phyloP scores from a whole-genome alignment of 2,888 invertebrate genomes.

The Xiphydria camelus region DNA sequence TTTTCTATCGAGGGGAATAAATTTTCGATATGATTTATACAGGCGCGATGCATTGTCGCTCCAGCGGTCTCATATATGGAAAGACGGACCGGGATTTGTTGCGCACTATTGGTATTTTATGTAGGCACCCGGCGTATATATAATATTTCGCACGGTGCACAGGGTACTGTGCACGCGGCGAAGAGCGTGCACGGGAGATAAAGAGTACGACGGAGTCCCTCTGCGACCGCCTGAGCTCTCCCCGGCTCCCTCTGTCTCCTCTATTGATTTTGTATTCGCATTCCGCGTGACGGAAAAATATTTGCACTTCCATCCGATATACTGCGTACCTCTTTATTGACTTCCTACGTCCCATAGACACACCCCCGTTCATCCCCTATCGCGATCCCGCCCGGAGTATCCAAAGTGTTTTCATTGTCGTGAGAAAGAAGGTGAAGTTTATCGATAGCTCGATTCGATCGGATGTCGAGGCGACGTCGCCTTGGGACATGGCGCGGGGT shows the following conservation, averaged over 20 bases:
- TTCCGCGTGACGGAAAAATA: slow-evolving; percentile 28
- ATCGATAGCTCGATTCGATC: too few relatives aligned
- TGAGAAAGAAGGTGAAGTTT: too few relatives aligned
- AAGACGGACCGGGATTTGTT: slow-evolving; percentile 14
- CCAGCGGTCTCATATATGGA: slow-evolving; percentile 13
- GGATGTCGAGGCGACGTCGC: too few relatives aligned
- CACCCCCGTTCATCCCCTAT: too few relatives aligned
- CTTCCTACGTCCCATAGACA: too few relatives aligned
- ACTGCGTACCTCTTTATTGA: slow-evolving; percentile 24
- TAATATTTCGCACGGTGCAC: neutral
- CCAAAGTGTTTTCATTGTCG: too few relatives aligned
- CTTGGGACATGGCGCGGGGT: too few relatives aligned
- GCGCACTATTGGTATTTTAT: slow-evolving; percentile 29
- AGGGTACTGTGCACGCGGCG: neutral
- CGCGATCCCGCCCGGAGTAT: too few relatives aligned
- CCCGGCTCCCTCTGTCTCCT: slow-evolving; percentile 7
- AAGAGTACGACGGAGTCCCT: neutral
- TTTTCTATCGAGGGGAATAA: slow-evolving; percentile 28
- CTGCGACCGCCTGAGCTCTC: slow-evolving; percentile 2
- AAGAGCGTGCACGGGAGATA: neutral
- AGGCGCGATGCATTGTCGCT: slow-evolving; percentile 17
- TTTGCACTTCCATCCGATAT: slow-evolving; percentile 30
- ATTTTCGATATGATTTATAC: slow-evolving; percentile 30
- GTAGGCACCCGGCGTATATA: slow-evolving; percentile 23
- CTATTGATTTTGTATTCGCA: slow-evolving; percentile 31